These are phyloP conservation scores for Scaptomyza polygonia DNA, from an alignment of 2,888 invertebrate species.

Conservation along the genomic window DNA sequence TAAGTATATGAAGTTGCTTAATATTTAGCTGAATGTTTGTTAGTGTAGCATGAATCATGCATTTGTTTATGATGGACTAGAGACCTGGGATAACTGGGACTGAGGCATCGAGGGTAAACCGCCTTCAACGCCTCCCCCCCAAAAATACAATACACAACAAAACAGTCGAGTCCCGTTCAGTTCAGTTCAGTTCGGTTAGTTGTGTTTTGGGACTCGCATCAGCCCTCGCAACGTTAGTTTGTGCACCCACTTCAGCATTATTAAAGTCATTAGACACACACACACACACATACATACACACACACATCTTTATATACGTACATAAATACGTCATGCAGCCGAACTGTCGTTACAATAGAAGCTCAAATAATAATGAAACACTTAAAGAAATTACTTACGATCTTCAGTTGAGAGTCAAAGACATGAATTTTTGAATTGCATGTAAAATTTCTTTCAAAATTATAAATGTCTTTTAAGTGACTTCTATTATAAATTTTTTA, in stretches of 20 bases:
- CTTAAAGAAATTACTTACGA: constrained; percentile 16
- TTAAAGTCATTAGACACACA: constrained; percentile 67
- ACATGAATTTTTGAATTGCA: too few relatives aligned
- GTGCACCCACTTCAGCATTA: constrained; percentile 62
- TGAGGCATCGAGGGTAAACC: constrained; percentile 43
- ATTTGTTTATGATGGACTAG: constrained; percentile 37
- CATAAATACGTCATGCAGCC: not conserved
- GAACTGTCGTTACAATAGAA: constrained; percentile 15
- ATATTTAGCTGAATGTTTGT: constrained; percentile 67
- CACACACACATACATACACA: constrained; percentile 9
- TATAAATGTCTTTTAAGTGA: too few relatives aligned
- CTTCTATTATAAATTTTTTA: too few relatives aligned
- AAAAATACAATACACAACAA: not conserved
- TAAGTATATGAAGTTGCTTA: constrained; percentile 42
- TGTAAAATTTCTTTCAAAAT: too few relatives aligned
- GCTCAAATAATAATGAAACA: constrained; percentile 18
- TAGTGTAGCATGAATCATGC: constrained; percentile 70
- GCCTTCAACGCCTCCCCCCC: not conserved
- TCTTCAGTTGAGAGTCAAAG: not conserved
- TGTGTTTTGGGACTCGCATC: constrained; percentile 30
- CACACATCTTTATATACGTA: not conserved
- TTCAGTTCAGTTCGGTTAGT: constrained; percentile 7
- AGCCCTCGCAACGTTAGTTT: constrained; percentile 53
- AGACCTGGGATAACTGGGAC: constrained; percentile 4
- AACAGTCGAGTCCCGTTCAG: not conserved